These are phyloP conservation scores for Callaeas wilsoni DNA, from an alignment of 2,113 vertebrate species.

Conservation along the genomic window DNA sequence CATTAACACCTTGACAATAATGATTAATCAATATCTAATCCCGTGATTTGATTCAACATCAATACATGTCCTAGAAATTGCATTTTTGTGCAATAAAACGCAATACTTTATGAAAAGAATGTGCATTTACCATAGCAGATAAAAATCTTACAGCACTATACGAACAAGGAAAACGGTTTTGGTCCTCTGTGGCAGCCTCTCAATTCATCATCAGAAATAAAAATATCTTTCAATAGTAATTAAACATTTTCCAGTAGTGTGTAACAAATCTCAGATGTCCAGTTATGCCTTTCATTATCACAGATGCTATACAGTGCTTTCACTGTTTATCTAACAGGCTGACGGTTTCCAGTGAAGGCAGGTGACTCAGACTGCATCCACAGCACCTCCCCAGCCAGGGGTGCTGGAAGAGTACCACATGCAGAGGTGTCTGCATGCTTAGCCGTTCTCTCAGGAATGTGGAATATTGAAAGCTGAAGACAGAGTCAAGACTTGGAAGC, in stretches of 20 bases:
- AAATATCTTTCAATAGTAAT: not conserved
- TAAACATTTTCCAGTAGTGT: not conserved
- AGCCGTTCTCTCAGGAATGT: not conserved
- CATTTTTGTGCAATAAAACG: not conserved
- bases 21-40: not conserved
- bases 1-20: not conserved
- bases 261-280: not conserved
- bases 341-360: not conserved
- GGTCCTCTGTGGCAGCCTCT: not conserved
- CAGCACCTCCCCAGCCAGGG: not conserved
- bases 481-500: not conserved
- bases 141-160: not conserved
- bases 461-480: not conserved
- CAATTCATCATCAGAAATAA: not conserved
- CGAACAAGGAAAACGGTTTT: not conserved
- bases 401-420: not conserved
- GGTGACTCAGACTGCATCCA: not conserved
- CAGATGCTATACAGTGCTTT: not conserved
- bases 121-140: not conserved
- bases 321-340: not conserved
- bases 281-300: not conserved
- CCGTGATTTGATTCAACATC: not conserved
- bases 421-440: not conserved
- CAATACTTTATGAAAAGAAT: not conserved
- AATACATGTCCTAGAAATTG: rapidly evolving